phyloP scores from a whole-genome alignment of 92 coral and sea anemone species.

The Paramuricea clavata region DNA sequence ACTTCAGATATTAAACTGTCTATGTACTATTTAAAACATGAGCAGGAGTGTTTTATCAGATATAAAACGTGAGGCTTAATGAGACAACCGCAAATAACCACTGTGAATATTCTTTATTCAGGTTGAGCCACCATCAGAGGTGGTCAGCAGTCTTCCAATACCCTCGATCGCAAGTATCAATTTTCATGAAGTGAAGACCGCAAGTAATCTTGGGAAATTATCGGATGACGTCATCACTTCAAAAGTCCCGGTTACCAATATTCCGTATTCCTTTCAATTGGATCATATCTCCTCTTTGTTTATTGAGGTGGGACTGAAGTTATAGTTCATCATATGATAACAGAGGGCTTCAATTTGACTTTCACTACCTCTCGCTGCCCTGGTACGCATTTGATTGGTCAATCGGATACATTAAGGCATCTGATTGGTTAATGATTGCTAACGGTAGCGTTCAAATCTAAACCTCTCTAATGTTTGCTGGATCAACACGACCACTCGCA shows the following conservation, averaged over 20 bases:
- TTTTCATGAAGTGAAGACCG: constrained; percentile 87
- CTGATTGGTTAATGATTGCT: too few relatives aligned
- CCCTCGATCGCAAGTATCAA: constrained; percentile 91
- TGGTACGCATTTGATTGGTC: too few relatives aligned
- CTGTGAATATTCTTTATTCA: constrained; percentile 15
- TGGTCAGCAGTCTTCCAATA: constrained; percentile 86
- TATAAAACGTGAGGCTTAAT: too few relatives aligned
- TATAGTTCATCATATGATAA: too few relatives aligned
- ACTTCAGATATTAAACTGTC: too few relatives aligned
- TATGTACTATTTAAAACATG: too few relatives aligned
- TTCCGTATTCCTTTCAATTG: constrained; percentile 89
- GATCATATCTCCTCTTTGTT: constrained; percentile 90
- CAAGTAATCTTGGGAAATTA: constrained; percentile 80
- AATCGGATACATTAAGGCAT: too few relatives aligned
- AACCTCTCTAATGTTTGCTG: too few relatives aligned
- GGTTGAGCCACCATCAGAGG: constrained; percentile 83
- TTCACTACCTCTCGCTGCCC: too few relatives aligned
- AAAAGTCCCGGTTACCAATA: constrained; percentile 75
- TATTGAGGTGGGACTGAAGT: constrained; percentile 76
- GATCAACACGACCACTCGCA: neutral
- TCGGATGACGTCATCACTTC: constrained; percentile 70
- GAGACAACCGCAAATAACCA: neutral
- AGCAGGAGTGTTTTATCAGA: too few relatives aligned
- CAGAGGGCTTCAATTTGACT: too few relatives aligned
- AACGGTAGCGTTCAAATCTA: too few relatives aligned